Evolutionary conservation across 2,888 invertebrate species (phyloP).

Genomic region (Penaeus monodon): DNA sequence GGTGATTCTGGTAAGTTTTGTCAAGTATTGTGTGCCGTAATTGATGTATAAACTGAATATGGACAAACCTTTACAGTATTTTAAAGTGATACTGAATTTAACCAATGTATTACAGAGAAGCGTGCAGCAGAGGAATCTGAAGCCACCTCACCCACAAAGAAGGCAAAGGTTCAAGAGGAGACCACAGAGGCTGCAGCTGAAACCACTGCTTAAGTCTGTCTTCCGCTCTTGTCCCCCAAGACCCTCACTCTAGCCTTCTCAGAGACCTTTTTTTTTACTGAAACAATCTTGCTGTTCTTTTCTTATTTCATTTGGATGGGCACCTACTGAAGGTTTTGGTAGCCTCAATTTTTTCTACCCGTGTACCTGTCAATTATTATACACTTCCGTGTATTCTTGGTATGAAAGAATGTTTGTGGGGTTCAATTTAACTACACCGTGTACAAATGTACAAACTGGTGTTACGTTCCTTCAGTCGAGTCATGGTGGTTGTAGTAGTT

Average conservation of each 20-base stretch:
- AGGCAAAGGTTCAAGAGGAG: conserved; percentile 51
- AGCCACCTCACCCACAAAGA: conserved; percentile 36
- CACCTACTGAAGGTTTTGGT: neutral
- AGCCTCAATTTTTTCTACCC: conserved; percentile 30
- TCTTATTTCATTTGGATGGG: conserved; percentile 17
- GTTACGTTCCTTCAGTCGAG: conserved; percentile 29
- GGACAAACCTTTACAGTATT: neutral
- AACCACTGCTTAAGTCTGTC: conserved; percentile 35
- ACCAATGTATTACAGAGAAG: conserved; percentile 24
- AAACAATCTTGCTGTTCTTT: conserved; percentile 21
- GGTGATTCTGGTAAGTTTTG: conserved; percentile 17
- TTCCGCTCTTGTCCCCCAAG: neutral
- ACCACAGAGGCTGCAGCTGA: conserved; percentile 31
- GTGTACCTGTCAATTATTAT: conserved; percentile 30
- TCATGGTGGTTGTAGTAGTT: conserved; percentile 27
- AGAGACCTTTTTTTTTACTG: conserved; percentile 1
- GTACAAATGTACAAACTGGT: conserved; percentile 40
- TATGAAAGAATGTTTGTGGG: conserved; percentile 37
- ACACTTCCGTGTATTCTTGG: conserved; percentile 18
- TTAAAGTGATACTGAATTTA: neutral
- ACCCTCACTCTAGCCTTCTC: conserved; percentile 11
- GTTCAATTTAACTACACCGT: conserved; percentile 16
- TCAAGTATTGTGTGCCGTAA: neutral
- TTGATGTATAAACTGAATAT: neutral
- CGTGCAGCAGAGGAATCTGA: conserved; percentile 43